Evolutionary conservation across 2,888 invertebrate species (phyloP).

Genomic region (Melanostoma mellinum): DNA sequence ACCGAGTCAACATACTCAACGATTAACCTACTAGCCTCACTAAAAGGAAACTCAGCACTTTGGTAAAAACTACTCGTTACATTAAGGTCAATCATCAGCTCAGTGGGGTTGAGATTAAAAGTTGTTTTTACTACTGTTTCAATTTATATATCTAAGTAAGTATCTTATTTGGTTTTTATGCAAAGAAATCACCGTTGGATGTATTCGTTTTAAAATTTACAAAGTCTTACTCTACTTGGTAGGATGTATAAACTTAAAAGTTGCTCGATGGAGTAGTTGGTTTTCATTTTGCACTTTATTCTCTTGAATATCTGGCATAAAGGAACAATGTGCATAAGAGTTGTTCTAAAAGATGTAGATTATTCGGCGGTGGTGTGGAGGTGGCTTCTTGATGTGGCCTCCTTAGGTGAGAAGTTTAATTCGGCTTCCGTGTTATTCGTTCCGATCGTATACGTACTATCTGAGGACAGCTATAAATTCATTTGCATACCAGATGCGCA

Average conservation of each 20-base stretch:
- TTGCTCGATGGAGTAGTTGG: conserved; percentile 48
- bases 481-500: conserved; percentile 60
- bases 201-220: conserved; percentile 34
- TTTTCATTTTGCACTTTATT: conserved; percentile 72
- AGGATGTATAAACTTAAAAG: conserved; percentile 43
- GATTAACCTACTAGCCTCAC: conserved; percentile 61
- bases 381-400: conserved; percentile 5
- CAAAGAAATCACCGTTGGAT: too few relatives aligned
- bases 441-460: conserved; percentile 51
- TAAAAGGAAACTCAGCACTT: conserved; percentile 66
- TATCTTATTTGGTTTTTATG: too few relatives aligned
- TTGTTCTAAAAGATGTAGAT: conserved; percentile 64
- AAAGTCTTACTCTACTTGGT: conserved; percentile 44
- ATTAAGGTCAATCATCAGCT: conserved; percentile 71
- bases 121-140: not conserved
- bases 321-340: conserved; percentile 72
- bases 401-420: conserved; percentile 25
- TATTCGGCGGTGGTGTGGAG: conserved; percentile 44
- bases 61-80: conserved; percentile 67
- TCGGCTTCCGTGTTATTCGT: conserved; percentile 20
- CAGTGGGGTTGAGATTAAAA: conserved; percentile 57
- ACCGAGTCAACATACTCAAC: conserved; percentile 66
- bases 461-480: conserved; percentile 40
- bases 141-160: too few relatives aligned
- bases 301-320: conserved; percentile 61